Percentiles rank a stretch among this genome's conserved stretches.
These are phyloP conservation scores for Hanleya hanleyi DNA, from an alignment of 2,888 invertebrate species.

Conservation along the genomic window DNA sequence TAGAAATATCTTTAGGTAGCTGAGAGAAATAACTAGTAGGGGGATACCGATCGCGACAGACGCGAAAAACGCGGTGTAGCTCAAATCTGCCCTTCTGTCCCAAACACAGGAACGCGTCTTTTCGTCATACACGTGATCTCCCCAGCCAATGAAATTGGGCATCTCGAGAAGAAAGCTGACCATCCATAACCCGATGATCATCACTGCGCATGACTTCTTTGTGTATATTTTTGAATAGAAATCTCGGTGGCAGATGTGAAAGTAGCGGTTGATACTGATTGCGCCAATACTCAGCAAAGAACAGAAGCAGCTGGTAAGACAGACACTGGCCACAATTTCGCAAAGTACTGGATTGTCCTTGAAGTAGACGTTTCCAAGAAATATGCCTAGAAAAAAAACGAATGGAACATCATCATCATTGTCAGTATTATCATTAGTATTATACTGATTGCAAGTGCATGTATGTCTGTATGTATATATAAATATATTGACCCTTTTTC, in stretches of 20 bases:
- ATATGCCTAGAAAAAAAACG: slow-evolving; percentile 33
- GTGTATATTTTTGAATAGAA: slow-evolving; percentile 33
- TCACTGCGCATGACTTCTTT: slow-evolving; percentile 20
- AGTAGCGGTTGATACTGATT: slow-evolving; percentile 38
- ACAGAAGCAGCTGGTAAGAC: slow-evolving; percentile 41
- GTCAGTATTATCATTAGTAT: too few relatives aligned
- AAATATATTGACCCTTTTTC: too few relatives aligned
- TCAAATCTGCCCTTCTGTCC: slow-evolving; percentile 37
- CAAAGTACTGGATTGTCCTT: slow-evolving; percentile 33
- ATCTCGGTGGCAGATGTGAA: slow-evolving; percentile 32
- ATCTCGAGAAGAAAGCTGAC: slow-evolving; percentile 39
- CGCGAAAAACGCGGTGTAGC: slow-evolving; percentile 44
- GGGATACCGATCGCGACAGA: slow-evolving; percentile 33
- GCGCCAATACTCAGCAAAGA: slow-evolving; percentile 40
- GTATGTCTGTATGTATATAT: too few relatives aligned
- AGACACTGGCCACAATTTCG: slow-evolving; percentile 38
- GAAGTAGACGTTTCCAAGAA: slow-evolving; percentile 34
- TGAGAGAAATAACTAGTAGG: slow-evolving; percentile 31
- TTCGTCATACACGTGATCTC: slow-evolving; percentile 40
- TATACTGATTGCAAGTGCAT: too few relatives aligned
- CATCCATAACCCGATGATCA: slow-evolving; percentile 39
- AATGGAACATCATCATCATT: too few relatives aligned
- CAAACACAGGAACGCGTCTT: slow-evolving; percentile 46
- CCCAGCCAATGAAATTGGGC: slow-evolving; percentile 44
- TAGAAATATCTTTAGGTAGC: slow-evolving; percentile 36